phyloP scores from a whole-genome alignment of 92 coral and sea anemone genomes.

The Desmophyllum pertusum region DNA sequence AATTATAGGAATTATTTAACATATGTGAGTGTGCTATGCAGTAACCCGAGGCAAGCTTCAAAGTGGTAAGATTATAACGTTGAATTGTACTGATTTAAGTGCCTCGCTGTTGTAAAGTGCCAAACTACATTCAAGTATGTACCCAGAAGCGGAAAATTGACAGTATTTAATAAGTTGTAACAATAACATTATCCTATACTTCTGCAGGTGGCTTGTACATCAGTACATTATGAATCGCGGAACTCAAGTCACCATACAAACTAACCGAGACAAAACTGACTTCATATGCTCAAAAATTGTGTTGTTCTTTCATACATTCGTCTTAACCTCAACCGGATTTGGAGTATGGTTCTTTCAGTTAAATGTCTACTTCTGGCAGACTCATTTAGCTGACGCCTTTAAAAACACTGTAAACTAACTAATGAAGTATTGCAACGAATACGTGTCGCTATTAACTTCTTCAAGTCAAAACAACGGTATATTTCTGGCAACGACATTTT shows the following conservation, averaged over 20 bases:
- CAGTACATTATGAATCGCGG: conserved; percentile 7
- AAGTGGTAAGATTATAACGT: background rate
- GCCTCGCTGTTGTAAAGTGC: background rate
- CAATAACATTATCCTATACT: background rate
- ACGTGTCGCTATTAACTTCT: background rate
- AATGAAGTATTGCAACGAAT: background rate
- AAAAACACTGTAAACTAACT: background rate
- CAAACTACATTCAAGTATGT: background rate
- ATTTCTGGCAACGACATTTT: background rate
- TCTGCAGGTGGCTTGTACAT: background rate
- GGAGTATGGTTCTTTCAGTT: background rate
- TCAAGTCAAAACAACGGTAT: background rate
- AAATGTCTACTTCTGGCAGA: background rate
- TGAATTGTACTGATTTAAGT: background rate
- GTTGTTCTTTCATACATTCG: background rate
- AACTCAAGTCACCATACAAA: background rate
- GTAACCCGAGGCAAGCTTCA: background rate
- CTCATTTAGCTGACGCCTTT: background rate
- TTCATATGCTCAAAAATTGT: background rate
- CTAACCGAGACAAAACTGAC: background rate
- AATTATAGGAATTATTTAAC: background rate
- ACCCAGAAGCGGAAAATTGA: background rate
- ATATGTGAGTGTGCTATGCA: background rate
- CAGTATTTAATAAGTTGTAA: background rate
- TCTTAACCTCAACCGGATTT: background rate